Percentiles rank a stretch among this genome's conserved stretches.
These are phyloP conservation scores for Dryobotodes eremita DNA, from an alignment of 2,888 invertebrate genomes.

Conservation along the genomic window DNA sequence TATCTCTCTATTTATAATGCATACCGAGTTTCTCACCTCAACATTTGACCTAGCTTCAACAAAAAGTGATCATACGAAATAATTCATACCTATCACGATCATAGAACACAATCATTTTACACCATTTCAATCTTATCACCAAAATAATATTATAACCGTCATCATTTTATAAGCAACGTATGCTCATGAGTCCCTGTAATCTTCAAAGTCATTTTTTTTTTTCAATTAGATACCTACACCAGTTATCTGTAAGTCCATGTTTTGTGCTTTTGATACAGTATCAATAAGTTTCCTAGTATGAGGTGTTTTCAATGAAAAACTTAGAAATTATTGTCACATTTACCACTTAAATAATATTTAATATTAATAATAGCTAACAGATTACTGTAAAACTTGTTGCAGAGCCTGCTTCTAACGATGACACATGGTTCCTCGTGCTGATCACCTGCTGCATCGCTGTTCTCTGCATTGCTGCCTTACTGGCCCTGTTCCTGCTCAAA, in stretches of 20 bases:
- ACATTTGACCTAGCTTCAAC: background rate
- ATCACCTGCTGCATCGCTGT: constrained; percentile 95
- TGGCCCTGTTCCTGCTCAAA: constrained; percentile 95
- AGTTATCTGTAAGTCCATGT: background rate
- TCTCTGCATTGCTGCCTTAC: constrained; percentile 94
- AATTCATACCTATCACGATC: background rate
- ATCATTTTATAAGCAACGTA: background rate
- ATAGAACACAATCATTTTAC: background rate
- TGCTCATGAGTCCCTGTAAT: background rate
- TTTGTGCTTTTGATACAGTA: background rate
- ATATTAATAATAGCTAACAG: background rate
- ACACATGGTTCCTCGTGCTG: constrained; percentile 95
- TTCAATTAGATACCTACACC: background rate
- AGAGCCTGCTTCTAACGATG: constrained; percentile 92
- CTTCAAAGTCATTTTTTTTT: background rate
- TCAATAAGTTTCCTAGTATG: background rate
- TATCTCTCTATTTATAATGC: background rate
- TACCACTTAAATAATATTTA: background rate
- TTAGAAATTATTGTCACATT: background rate
- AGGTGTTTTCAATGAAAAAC: background rate
- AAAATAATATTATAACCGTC: background rate
- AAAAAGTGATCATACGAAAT: background rate
- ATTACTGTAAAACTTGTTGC: constrained; percentile 52
- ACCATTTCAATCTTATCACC: background rate
- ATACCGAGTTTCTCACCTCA: background rate